A percentile compares a stretch with the other conserved stretches of the same genome.
Conservation (phyloP, 2,113 vertebrate genomes). For the Isurus oxyrinchus region DNA sequence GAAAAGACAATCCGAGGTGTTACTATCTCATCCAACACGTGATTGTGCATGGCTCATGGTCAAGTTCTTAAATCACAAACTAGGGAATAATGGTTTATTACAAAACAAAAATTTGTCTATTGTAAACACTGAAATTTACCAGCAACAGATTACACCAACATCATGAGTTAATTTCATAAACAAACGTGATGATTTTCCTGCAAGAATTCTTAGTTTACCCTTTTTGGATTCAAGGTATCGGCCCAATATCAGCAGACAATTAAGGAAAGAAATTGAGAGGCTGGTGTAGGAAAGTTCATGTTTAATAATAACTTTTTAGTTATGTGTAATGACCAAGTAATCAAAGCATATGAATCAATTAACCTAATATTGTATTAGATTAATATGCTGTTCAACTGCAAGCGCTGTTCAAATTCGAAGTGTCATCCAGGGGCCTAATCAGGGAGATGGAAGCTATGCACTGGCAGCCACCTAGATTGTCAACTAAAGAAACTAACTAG, state of each 20-base stretch:
- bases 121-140: conserved; percentile 3
- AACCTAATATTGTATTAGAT: no score
- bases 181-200: neutral
- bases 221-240: neutral
- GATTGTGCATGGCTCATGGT: neutral
- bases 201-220: neutral
- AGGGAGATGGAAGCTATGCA: no score
- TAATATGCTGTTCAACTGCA: no score
- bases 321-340: no score
- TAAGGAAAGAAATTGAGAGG: neutral
- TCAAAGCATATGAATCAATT: no score
- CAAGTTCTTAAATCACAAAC: neutral
- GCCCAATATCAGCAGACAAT: neutral
- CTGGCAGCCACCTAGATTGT: no score
- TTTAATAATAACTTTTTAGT: no score
- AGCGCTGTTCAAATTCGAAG: no score
- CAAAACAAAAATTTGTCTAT: neutral
- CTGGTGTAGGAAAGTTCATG: neutral
- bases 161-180: neutral
- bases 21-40: neutral
- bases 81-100: neutral
- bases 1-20: neutral
- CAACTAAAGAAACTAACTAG: no score
- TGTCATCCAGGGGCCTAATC: no score
- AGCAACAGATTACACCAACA: neutral